Conservation (phyloP, 92 coral and sea anemone genomes). For the Parazoanthus swiftii region DNA sequence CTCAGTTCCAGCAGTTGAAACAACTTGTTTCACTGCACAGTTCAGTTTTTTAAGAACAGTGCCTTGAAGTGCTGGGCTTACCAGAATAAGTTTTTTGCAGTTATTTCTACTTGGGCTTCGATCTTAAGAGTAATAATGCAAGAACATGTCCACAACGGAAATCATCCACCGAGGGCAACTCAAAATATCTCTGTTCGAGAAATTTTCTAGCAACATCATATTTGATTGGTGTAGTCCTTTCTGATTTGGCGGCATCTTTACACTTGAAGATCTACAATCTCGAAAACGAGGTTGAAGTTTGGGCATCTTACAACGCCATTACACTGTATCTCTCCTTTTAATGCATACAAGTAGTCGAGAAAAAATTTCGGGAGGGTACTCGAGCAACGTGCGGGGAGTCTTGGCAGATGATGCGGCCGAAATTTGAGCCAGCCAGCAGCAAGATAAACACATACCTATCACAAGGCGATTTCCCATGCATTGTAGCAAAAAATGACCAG, state of each 20-base stretch:
- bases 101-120: neutral
- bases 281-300: too few species aligned
- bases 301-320: too few species aligned
- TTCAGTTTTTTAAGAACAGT: constrained; percentile 28
- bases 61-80: constrained; percentile 20
- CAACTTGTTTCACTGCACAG: constrained; percentile 10
- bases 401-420: neutral
- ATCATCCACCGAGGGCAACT: constrained; percentile 4
- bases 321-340: too few species aligned
- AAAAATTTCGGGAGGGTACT: neutral
- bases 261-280: constrained; percentile 7
- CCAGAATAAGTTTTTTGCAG: constrained; percentile 18
- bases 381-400: neutral
- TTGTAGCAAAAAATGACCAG: constrained; percentile 36
- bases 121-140: constrained; percentile 9
- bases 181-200: neutral
- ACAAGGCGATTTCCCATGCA: constrained; percentile 41
- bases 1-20: constrained; percentile 7
- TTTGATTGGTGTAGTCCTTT: neutral
- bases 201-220: constrained; percentile 11
- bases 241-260: constrained; percentile 2
- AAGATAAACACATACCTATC: neutral
- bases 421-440: neutral
- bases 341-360: neutral
- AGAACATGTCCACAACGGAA: constrained; percentile 16